Conservation (phyloP, 2,888 invertebrate species). For the Nephrotoma flavescens region DNA sequence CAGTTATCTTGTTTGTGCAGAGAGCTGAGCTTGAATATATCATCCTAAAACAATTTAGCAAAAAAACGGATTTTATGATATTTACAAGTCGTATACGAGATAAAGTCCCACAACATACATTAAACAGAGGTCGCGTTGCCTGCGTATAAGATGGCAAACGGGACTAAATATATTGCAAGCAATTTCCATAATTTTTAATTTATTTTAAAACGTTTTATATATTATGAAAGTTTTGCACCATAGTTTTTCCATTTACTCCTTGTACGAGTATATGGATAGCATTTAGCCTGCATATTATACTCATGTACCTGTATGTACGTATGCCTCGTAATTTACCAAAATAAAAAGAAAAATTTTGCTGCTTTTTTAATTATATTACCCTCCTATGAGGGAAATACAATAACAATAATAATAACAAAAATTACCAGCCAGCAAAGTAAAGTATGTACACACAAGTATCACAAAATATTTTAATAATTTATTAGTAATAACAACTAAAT, state of each 20-base stretch:
- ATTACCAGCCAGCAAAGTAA: background rate
- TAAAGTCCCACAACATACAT: background rate
- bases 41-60: background rate
- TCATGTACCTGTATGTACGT: background rate
- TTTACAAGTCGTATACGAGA: background rate
- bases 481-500: background rate
- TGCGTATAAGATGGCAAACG: background rate
- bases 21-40: background rate
- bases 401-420: background rate
- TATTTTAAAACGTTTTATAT: background rate
- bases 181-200: background rate
- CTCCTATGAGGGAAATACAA: background rate
- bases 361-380: background rate
- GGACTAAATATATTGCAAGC: background rate
- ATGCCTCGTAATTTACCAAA: background rate
- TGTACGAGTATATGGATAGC: background rate
- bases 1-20: too few species aligned
- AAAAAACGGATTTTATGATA: background rate
- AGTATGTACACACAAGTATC: background rate
- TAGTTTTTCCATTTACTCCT: background rate
- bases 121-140: background rate
- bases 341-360: background rate
- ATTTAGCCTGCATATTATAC: background rate
- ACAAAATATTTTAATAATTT: background rate
- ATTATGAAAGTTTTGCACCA: background rate